Evolutionary conservation across 92 coral and sea anemone species (phyloP), one percentile per base, ranked within the genome.

Genomic region (Palythoa grandis): DNA sequence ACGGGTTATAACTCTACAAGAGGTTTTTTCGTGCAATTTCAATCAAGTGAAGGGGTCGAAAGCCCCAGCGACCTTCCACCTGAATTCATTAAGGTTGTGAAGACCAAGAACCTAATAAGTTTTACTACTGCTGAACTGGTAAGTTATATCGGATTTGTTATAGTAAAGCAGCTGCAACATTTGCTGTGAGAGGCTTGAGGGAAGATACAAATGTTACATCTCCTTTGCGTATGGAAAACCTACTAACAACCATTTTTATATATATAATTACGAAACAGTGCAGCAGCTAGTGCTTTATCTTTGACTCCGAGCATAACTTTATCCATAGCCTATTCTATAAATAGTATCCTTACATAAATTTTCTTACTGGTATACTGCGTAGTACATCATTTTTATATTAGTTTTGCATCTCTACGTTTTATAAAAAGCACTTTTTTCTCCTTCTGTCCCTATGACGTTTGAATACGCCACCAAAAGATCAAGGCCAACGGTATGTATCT

Each of bases 121-220:
- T 96, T 94, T 53, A 95, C 98, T 3, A 95, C 98, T 20, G 91
- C 84, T 5, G 98, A 96, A 82, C 84, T 96, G 94, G 98, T 96
- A 80, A 85, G 98, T 91, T 22, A 13, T 20, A 5, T 7, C 6
- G 4, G 15, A 19, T 67, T 3, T 22, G 38, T 5, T 67, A 4
- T 67, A 11, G 7, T 67, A 20, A 19, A 29, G 35, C 35, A 29
- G 35, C 35, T 29, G 0, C 0, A 29, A 29, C 35, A 29, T 29
- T 29, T 29, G 35, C 35, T 29, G 35, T 29, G 35, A 29, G 1
- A 29, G 0, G 35, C 35, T 29, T 29, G 35, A 29, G 35, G 35
- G 35, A 29, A 29, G 35, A 29, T 29, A 29, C 35, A 29, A 29
- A 29, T 29, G 35, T 29, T 29, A 1, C 35, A 29, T 29, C 35